A percentile compares a stretch with the other conserved stretches of the same genome.
Conservation (phyloP, 2,797 vertebrate species). For the Sebastes kiyomatsui region DNA sequence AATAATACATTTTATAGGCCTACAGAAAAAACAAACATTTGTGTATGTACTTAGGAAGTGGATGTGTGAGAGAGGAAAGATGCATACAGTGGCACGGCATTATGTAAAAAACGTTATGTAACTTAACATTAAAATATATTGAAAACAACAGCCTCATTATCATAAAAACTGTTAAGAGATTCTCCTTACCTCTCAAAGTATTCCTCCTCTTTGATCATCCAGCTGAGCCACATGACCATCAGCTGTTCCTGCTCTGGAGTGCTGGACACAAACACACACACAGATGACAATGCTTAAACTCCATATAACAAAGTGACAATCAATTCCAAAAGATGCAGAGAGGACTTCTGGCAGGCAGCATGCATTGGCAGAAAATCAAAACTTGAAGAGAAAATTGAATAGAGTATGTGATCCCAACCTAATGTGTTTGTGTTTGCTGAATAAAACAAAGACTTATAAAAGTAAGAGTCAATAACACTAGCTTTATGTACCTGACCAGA, state of each 20-base stretch:
- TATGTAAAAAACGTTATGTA: too few species aligned
- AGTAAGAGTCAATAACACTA: neutral
- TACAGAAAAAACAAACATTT: too few species aligned
- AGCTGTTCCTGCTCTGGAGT: conserved; percentile 97
- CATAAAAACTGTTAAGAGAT: neutral
- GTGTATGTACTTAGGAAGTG: too few species aligned
- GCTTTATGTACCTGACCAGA: conserved; percentile 89
- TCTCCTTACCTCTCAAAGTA: conserved; percentile 95
- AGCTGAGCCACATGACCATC: conserved; percentile 98
- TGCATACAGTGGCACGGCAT: too few species aligned
- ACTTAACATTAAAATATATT: too few species aligned
- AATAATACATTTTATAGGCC: too few species aligned
- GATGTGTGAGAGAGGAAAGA: too few species aligned
- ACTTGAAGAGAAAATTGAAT: neutral
- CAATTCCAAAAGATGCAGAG: neutral
- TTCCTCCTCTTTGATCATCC: conserved; percentile 99
- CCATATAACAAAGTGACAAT: neutral
- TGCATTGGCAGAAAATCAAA: conserved; percentile 6
- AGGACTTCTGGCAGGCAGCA: neutral
- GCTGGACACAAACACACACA: conserved; percentile 69
- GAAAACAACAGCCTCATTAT: neutral
- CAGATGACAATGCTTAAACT: neutral
- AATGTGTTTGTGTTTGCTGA: neutral
- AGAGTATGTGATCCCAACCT: neutral
- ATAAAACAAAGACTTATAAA: conserved; percentile 11